Base-by-base conservation (phyloP, 2,888 invertebrate species). In the Odontomyia ornata region DNA sequence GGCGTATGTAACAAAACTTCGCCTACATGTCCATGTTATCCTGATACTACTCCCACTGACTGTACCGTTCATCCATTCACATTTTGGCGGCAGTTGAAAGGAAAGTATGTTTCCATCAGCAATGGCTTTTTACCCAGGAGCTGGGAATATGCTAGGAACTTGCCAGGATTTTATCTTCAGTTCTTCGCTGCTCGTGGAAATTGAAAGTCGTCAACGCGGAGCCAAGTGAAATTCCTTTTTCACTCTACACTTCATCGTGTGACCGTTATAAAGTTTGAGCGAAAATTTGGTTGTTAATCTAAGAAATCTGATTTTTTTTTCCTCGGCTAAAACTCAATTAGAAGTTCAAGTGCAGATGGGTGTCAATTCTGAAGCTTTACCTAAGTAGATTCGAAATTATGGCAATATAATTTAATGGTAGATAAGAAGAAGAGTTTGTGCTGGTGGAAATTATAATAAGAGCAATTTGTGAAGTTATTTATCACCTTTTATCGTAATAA, bases 51-150 rank as follows among this genome's bases (percentile, higher is more conserved):
- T 56, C 23, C 25, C 30, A 15, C 1, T 18, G 21, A 72, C 56
- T 72, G 72, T 72, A 56, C 30, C n/a, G 15, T 5, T n/a, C 15
- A 2, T n/a, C 15, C 2, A 15, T 47, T 25, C 69, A 69, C 72
- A 30, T 72, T 72, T 72, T 56, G 56, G 72, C 72, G 72, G 56
- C 72, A 72, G 28, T 18, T 28, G 27, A 28, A n/a, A 56, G 43
- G 27, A 28, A n/a, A 56, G 43, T 18, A n/a, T 21, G 18, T 11
- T 23, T 23, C 36, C 9, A 36, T 5, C 72, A 72, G 72, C 36
- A 46, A 4, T 21, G 23, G 11, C 30, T 56, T 43, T 11, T 56
- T n/a, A n/a, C 7, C 27, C 56, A 28, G 30, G 30, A 72, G 56
- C 18, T 18, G 46, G 27, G 72, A 28, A 52, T 28, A 69, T 47